Base-by-base conservation (phyloP, 2,888 invertebrate genomes). In the Drosophila neonasuta region DNA sequence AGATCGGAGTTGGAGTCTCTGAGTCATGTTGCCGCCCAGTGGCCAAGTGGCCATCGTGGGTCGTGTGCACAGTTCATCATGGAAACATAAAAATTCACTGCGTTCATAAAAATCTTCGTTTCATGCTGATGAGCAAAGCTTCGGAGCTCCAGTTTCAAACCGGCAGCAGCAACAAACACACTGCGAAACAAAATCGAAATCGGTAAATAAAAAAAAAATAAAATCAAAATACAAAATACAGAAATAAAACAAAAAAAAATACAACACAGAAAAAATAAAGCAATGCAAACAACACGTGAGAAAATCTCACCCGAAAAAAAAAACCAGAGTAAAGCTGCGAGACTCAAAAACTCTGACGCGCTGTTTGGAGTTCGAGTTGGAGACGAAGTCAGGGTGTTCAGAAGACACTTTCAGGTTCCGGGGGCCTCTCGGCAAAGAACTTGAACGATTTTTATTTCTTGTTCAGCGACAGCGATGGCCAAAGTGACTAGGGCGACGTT, bases 381-480 rank as follows among this genome's bases (percentile, higher is more conserved):
- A 17, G 52, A 51, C 39, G 50, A 20, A 24, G 51, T 15, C 39
- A 15, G 39, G 15, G 39, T 41, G 39, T 41, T 32, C 49, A 45
- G 51, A 68, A 68, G 63, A 62, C 58, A 63, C 64, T 73, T 60
- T 63, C 58, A 68, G 64, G 58, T 62, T 80, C 80, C 58, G 50
- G 56, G 64, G 50, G 52, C 61, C 49, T 57, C 45, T 30, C 51
- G 71, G 74, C 77, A 61, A 87, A 82, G 81, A 82, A 87, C 81
- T 82, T 82, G 86, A 82, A 82, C 87, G 81, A 82, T 82, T 87
- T 82, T 82, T 87, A 86, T 82, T 87, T 82, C 87, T 87, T 82
- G 87, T 87, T 87, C 87, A 79, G 74, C 68, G 68, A 76, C 80
- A 71, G 65, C 74, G 78, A 49, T 65, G 81, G 81, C 66, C 85